Conservation (phyloP, 53 echinoderm and acorn worm species). For the Hippasteria phrygiana region DNA sequence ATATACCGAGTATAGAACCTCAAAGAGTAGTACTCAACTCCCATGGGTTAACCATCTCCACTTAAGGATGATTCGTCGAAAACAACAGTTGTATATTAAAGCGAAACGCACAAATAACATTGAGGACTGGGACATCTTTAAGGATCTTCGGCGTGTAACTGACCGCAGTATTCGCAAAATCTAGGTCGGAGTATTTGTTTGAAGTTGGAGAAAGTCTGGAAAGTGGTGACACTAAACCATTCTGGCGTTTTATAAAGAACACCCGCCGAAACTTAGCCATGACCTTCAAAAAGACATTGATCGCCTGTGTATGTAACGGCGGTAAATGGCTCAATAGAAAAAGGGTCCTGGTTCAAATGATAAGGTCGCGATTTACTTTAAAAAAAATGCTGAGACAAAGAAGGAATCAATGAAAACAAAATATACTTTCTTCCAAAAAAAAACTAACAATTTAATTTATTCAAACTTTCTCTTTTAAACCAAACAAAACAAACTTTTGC, state of each 20-base stretch:
- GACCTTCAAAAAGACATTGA: conserved; percentile 9
- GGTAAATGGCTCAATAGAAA: no score
- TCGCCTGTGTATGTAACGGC: neutral
- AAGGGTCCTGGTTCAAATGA: no score
- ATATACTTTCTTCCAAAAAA: no score
- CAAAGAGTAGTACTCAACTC: conserved; percentile 40
- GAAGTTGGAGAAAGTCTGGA: conserved; percentile 4
- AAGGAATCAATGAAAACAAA: no score
- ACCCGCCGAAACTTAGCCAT: neutral
- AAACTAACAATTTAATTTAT: no score
- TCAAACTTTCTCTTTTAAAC: no score
- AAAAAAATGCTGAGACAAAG: no score
- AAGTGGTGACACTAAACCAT: conserved; percentile 6
- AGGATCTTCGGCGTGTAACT: conserved; percentile 12
- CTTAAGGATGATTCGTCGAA: neutral
- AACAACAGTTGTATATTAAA: neutral
- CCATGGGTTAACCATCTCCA: no score
- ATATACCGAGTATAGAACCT: conserved; percentile 22
- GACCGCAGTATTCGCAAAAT: conserved; percentile 22
- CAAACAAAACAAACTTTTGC: no score
- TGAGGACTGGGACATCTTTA: conserved; percentile 5
- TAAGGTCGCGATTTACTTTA: no score
- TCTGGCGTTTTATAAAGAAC: conserved; percentile 26
- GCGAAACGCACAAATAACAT: neutral
- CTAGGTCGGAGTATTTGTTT: conserved; percentile 25